Evolutionary conservation across 2,797 vertebrate species (phyloP).

Genomic region (Emydoidea blandingii): DNA sequence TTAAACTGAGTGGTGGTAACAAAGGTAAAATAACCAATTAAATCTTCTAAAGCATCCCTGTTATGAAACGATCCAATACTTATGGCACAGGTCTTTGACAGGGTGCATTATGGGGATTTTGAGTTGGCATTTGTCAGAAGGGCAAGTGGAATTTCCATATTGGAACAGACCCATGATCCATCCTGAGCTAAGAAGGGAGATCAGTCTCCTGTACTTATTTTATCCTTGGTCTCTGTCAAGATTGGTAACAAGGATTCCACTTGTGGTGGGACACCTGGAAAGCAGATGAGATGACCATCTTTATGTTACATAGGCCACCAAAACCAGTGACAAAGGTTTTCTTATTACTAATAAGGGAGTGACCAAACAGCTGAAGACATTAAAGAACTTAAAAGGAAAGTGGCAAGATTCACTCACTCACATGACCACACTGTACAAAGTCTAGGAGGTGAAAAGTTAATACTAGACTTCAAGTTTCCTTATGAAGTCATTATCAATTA

Average conservation of each 20-base stretch:
- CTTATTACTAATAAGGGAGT: not conserved
- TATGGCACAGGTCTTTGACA: not conserved
- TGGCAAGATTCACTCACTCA: not conserved
- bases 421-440: not conserved
- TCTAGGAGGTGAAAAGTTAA: not conserved
- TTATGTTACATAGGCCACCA: not conserved
- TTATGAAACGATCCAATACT: not conserved
- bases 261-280: fast-evolving
- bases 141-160: not conserved
- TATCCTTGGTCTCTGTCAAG: not conserved
- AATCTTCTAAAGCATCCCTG: not conserved
- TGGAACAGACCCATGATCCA: not conserved
- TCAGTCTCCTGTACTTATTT: not conserved
- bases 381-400: not conserved
- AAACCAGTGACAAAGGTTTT: not conserved
- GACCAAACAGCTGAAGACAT: not conserved
- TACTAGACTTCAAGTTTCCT: not conserved
- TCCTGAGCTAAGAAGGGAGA: not conserved
- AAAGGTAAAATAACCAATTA: not conserved
- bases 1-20: not conserved
- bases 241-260: not conserved
- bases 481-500: no score
- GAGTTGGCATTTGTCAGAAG: not conserved
- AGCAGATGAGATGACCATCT: not conserved
- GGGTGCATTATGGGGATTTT: not conserved